These are phyloP conservation scores for Congeria kusceri DNA, from an alignment of 2,888 invertebrate species.

Conservation along the genomic window DNA sequence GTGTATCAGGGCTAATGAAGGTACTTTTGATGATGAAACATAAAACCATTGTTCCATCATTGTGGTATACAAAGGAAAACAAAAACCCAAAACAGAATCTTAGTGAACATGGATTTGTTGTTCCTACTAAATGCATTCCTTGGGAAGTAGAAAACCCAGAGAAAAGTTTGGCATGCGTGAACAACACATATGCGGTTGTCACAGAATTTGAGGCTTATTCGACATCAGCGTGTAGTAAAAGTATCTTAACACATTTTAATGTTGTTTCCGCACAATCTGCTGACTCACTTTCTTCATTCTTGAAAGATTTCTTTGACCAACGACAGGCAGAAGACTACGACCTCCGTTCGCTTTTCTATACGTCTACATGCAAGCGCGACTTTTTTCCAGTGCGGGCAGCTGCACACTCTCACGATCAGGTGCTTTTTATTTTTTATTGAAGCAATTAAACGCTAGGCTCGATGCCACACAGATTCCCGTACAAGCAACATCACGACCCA, in stretches of 20 bases:
- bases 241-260: no score
- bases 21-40: constrained; percentile 70
- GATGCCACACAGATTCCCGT: neutral
- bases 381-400: constrained; percentile 3
- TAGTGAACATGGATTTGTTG: constrained; percentile 38
- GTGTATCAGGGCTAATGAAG: constrained; percentile 70
- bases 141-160: constrained; percentile 32
- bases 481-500: neutral
- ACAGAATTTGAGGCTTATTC: neutral
- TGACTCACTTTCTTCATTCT: neutral
- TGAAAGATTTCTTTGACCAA: neutral
- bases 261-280: constrained; percentile 22
- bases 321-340: neutral
- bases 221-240: neutral
- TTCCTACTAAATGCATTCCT: constrained; percentile 37
- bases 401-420: neutral
- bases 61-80: constrained; percentile 56
- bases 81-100: constrained; percentile 60
- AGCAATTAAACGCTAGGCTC: neutral
- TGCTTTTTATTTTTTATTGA: neutral
- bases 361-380: constrained; percentile 30
- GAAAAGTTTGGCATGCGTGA: constrained; percentile 44
- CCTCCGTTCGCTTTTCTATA: constrained; percentile 14
- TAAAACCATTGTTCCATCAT: constrained; percentile 63
- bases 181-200: constrained; percentile 64